Evolutionary conservation across 2,113 vertebrate species (phyloP), one percentile per base, ranked within the genome.

Genomic region (Dolichotis patagonum): DNA sequence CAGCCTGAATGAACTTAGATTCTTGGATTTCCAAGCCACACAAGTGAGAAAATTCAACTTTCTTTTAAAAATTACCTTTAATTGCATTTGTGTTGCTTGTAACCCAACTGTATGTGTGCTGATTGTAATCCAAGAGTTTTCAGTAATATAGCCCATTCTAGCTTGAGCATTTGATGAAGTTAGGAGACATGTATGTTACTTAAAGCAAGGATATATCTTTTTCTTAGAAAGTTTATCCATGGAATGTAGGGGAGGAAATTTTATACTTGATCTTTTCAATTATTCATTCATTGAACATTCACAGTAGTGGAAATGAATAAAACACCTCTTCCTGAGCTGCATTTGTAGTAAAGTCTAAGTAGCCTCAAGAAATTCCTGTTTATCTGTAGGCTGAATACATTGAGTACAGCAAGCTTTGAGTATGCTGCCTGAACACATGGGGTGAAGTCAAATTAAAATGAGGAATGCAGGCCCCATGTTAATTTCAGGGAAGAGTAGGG

Each of bases 231-330:
- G 26, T 6, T 91, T 49, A 89, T 86, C 52, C 56, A 2, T 75
- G 49, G 9, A 96, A 88, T 62, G 4, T 62, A 63, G 17, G 28
- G 3, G 24, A 86, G 7, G 43, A 12, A 82, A 84, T 82, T 85
- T 92, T 41, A 85, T 60, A 85, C 17, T 71, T 81, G 20, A 30
- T 63, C 28, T 58, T 94, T 83, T 90, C 80, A 91, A 95, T 90
- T 93, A 93, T 83, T 87, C 69, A 77, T 35, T 67, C 22, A 54
- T 14, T 95, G 73, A 89, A 80, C 89, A 94, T 77, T 90, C 69
- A 60, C 16, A 28, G 41, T 91, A 35, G 14, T 35, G 7, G 5
- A 82, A 94, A 87, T 94, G 20, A 97, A 92, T 88, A 80, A 91
- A 95, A 92, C 35, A 62, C 28, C 49, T 85, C 32, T 93, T 87